Base-by-base conservation (phyloP, 2,113 vertebrate genomes). In the Cynocephalus volans region DNA sequence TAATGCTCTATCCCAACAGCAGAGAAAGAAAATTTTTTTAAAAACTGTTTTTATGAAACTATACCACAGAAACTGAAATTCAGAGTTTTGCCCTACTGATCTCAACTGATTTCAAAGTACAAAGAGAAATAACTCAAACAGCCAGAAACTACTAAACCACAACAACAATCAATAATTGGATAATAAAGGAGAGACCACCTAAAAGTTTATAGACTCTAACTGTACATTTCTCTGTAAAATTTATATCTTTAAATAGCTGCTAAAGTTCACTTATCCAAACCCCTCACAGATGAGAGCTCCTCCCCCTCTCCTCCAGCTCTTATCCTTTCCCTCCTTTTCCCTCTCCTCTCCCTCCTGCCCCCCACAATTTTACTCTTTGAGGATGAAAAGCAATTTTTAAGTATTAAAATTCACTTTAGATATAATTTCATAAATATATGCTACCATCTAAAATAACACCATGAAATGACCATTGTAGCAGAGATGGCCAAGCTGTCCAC, bases 381-480 rank as follows among this genome's bases (percentile, higher is more conserved):
- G 95, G 41, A 87, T 81, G 11, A 23, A 95, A 96, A 97, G n/a
- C 54, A 98, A 80, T 93, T 89, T 79, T 82, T 88, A 92, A 96
- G 76, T 41, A 93, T 79, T 88, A 75, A 69, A 92, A 92, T 72
- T 96, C 41, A 93, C 11, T 93, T 96, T 70, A 89, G 69, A 90
- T 12, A 56, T n/a, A 92, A 93, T 94, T 93, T 97, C 76, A 62
- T 60, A 97, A 87, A 65, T 77, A 94, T 4, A 73, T 81, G 15
- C n/a, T 92, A 84, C 41, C 70, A 75, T 33, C 48, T 95, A 96
- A 95, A 92, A 60, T 83, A 97, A 70, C 12, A 88, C n/a, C 54
- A 93, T 94, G 12, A 94, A 92, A 91, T 69, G 52, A 8, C 77
- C 81, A 58, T 52, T 70, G 67, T 60, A 17, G 75, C 31, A 85